These are phyloP conservation scores for Tuta absoluta DNA, from an alignment of 2,888 invertebrate species.

Conservation along the genomic window DNA sequence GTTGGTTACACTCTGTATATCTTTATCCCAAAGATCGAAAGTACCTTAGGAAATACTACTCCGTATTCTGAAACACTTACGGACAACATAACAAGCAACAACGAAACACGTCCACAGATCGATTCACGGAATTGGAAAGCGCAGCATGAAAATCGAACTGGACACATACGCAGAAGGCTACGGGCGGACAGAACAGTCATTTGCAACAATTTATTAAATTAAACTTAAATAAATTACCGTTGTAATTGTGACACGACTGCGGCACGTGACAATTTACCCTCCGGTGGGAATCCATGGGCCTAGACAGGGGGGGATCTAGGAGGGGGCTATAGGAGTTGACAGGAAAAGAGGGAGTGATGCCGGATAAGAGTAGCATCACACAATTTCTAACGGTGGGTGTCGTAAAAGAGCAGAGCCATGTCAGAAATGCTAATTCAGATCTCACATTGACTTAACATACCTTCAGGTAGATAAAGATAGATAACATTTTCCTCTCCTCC, in stretches of 20 bases:
- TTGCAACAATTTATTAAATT: slow-evolving; percentile 31
- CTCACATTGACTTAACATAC: too few relatives aligned
- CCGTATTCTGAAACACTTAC: not conserved
- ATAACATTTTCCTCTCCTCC: too few relatives aligned
- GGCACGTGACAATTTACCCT: slow-evolving; percentile 31
- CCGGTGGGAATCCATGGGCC: slow-evolving; percentile 8
- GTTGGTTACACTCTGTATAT: too few relatives aligned
- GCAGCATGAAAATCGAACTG: slow-evolving; percentile 7
- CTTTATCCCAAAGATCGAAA: too few relatives aligned
- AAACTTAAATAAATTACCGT: slow-evolving; percentile 31
- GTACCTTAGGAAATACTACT: too few relatives aligned
- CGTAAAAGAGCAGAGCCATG: too few relatives aligned
- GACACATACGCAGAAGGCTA: slow-evolving; percentile 14
- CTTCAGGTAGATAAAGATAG: too few relatives aligned
- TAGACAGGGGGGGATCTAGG: not conserved
- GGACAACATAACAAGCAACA: not conserved
- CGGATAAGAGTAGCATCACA: too few relatives aligned
- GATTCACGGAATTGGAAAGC: slow-evolving; percentile 9
- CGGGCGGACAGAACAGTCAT: slow-evolving; percentile 23
- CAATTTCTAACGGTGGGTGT: too few relatives aligned
- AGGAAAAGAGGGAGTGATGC: not conserved
- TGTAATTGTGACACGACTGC: slow-evolving; percentile 29
- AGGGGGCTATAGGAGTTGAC: not conserved
- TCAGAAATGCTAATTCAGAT: too few relatives aligned
- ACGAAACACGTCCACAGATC: not conserved